Percentiles rank a stretch among this genome's conserved stretches.
phyloP scores from a whole-genome alignment of 2,797 vertebrate genomes.

The Cossypha polioptera region DNA sequence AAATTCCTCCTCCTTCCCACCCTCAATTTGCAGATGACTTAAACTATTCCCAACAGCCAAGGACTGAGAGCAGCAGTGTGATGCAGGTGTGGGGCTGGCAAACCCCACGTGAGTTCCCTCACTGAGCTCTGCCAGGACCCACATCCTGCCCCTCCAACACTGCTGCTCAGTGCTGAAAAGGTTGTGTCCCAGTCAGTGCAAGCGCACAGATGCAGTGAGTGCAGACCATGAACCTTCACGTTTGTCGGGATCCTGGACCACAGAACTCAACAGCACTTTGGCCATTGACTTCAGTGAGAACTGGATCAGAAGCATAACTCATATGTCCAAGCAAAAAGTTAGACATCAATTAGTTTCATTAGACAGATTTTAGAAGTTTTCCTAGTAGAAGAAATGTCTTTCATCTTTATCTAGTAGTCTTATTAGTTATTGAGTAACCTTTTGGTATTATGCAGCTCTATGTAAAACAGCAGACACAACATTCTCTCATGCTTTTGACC shows the following conservation, averaged over 20 bases:
- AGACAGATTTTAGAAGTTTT: conserved; percentile 63
- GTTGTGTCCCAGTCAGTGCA: conserved; percentile 37
- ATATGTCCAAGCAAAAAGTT: conserved; percentile 54
- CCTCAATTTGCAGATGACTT: conserved; percentile 48
- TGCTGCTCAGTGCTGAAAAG: conserved; percentile 29
- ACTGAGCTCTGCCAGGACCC: conserved; percentile 50
- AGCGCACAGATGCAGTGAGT: conserved; percentile 43
- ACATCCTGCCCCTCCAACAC: background rate
- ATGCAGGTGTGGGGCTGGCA: conserved; percentile 39
- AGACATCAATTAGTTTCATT: conserved; percentile 75
- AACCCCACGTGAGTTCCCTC: conserved; percentile 48
- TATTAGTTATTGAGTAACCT: conserved; percentile 74
- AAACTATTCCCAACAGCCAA: conserved; percentile 57
- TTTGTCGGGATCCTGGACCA: background rate
- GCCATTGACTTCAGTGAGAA: conserved; percentile 20
- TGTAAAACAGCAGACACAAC: conserved; percentile 76
- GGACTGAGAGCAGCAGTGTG: conserved; percentile 19
- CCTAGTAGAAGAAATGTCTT: conserved; percentile 46
- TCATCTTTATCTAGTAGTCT: conserved; percentile 69
- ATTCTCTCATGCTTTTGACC: conserved; percentile 82
- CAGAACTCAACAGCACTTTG: conserved; percentile 2
- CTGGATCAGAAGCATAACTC: background rate
- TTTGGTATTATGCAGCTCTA: conserved; percentile 60
- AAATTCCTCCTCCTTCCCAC: conserved; percentile 57
- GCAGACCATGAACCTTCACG: background rate